Conservation (phyloP, 2,888 invertebrate genomes). For the Neuroscelio doddi region DNA sequence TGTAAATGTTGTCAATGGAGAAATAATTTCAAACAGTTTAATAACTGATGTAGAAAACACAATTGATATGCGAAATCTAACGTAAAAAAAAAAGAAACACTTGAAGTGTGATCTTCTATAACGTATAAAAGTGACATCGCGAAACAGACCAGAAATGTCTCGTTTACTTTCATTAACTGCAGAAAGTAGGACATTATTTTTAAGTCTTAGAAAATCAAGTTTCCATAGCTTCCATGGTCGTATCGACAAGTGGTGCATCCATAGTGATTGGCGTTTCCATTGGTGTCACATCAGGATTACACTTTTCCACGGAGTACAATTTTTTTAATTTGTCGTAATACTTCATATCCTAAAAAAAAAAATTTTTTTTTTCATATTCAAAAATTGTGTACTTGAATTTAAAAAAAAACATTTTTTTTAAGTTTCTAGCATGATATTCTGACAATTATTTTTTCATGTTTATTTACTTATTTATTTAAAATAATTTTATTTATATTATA, state of each 20-base stretch:
- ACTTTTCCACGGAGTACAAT: constrained; percentile 76
- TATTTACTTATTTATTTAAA: too few species aligned
- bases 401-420: too few species aligned
- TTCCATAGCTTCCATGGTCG: constrained; percentile 66
- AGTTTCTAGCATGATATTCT: too few species aligned
- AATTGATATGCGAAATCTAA: not conserved
- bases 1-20: too few species aligned
- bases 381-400: not conserved
- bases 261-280: constrained; percentile 71
- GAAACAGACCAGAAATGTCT: not conserved
- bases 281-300: constrained; percentile 75
- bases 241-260: constrained; percentile 55
- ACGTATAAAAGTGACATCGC: not conserved
- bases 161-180: not conserved
- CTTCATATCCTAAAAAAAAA: constrained; percentile 77
- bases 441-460: too few species aligned
- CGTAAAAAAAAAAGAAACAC: not conserved
- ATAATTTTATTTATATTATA: too few species aligned
- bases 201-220: constrained; percentile 50
- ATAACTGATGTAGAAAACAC: too few species aligned
- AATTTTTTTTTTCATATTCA: not conserved
- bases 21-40: too few species aligned
- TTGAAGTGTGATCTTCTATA: not conserved
- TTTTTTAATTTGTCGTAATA: constrained; percentile 84
- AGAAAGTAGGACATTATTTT: not conserved